Evolutionary conservation across 2,113 vertebrate species (phyloP), one percentile per base, ranked within the genome.

Genomic region (Gallinago paraguaiae): DNA sequence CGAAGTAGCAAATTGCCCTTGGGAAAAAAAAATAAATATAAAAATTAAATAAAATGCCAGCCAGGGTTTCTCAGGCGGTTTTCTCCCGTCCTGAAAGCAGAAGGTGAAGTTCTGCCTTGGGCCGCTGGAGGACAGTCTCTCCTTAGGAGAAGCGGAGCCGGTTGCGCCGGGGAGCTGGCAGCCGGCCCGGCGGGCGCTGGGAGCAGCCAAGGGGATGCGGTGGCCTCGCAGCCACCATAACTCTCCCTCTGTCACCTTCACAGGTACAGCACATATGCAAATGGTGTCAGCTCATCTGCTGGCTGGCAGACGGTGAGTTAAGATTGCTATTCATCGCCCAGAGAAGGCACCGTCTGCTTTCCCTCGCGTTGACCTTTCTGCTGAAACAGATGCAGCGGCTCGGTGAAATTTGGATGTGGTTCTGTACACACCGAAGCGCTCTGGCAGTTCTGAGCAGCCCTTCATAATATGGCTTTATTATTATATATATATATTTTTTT

Each of bases 111-210:
- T n/a, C 89, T 92, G 70, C 17, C n/a, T 50, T 20, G 2, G 9
- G 67, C 97, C 98, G 96, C 97, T 77, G 97, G 98, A 96, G 97
- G 97, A 10, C 96, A 97, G 97, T 72, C 19, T 97, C 70, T 95
- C 31, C 85, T 78, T 33, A 78, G 15, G 39, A 95, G 92, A 94
- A 67, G 60, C 31, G 5, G 50, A 19, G 63, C 41, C 37, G 35
- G 77, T 4, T 5, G 80, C 12, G 48, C 20, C 33, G 50, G 24
- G 15, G n/a, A 30, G 30, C 75, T 51, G 86, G 94, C 91, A 93
- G 63, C 67, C 33, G 0, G 86, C 93, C 86, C 69, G 69, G 31
- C 68, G 61, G 86, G 92, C 60, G 69, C 45, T 7, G 87, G 27
- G 37, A 83, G 81, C 83, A 70, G 72, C 61, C 82, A 2, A 27